phyloP scores from a whole-genome alignment of 2,888 invertebrate genomes.

The Aleiodes alternator region DNA sequence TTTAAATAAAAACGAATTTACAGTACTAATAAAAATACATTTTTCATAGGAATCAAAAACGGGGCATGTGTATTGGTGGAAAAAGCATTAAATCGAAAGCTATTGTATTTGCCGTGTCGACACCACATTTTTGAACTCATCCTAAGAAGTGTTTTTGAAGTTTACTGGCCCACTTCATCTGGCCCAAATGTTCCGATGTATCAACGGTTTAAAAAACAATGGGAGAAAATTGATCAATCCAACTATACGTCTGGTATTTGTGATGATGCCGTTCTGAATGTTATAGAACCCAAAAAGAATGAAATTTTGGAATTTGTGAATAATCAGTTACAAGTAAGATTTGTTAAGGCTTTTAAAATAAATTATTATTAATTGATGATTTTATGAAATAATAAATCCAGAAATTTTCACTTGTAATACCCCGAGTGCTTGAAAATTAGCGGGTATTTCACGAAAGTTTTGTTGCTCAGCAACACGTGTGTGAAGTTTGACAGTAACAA shows the following conservation, averaged over 20 bases:
- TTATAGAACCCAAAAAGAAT: not conserved
- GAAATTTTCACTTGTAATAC: too few species aligned
- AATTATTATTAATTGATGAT: too few species aligned
- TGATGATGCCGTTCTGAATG: not conserved
- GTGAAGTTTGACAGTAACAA: too few species aligned
- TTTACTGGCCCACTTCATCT: constrained; percentile 50
- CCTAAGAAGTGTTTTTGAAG: constrained; percentile 56
- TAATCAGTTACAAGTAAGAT: too few species aligned
- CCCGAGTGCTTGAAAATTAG: too few species aligned
- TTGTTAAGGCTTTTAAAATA: too few species aligned
- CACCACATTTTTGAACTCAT: constrained; percentile 61
- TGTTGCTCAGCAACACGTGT: too few species aligned
- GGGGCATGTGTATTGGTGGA: constrained; percentile 58
- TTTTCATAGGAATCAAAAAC: constrained; percentile 52
- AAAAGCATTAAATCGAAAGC: constrained; percentile 52
- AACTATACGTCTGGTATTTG: constrained; percentile 6
- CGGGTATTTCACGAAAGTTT: too few species aligned
- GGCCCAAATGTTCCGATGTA: constrained; percentile 56
- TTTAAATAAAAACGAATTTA: too few species aligned
- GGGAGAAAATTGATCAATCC: constrained; percentile 48
- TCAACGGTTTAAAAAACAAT: constrained; percentile 51
- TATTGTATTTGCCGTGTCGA: constrained; percentile 58
- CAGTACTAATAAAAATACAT: too few species aligned
- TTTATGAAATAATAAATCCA: too few species aligned
- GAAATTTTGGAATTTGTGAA: constrained; percentile 14